These are phyloP conservation scores for Chloropsis hardwickii DNA, from an alignment of 2,113 vertebrate genomes.

Conservation along the genomic window DNA sequence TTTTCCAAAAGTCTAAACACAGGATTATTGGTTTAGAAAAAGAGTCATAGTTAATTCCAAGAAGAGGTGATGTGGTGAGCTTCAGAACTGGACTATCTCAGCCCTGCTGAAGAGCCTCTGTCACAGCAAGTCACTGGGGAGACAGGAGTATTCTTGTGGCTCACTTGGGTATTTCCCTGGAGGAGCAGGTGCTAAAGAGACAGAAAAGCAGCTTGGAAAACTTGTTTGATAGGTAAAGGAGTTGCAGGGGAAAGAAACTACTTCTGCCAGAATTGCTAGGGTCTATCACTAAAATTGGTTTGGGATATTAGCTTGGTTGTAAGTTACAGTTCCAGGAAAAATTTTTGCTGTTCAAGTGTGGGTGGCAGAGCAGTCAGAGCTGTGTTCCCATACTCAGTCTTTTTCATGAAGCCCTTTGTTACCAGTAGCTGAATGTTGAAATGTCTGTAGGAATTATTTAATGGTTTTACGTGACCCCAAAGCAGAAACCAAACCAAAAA, in stretches of 20 bases:
- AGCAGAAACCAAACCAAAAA: neutral
- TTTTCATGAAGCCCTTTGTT: neutral
- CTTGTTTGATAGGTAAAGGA: neutral
- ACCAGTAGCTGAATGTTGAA: neutral
- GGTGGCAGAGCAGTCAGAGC: neutral
- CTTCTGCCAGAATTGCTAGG: neutral
- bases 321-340: neutral
- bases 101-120: neutral
- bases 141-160: neutral
- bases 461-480: neutral
- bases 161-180: neutral
- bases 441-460: neutral
- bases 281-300: neutral
- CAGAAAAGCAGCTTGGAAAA: neutral
- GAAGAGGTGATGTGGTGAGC: neutral
- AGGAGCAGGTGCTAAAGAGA: neutral
- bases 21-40: neutral
- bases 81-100: neutral
- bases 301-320: neutral
- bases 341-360: neutral
- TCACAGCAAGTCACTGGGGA: neutral
- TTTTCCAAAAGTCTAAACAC: neutral
- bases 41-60: neutral
- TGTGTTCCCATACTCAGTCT: neutral
- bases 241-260: neutral